A percentile compares a stretch with the other conserved stretches of the same genome.
phyloP scores from a whole-genome alignment of 2,797 vertebrate genomes.

The Danio choprae region DNA sequence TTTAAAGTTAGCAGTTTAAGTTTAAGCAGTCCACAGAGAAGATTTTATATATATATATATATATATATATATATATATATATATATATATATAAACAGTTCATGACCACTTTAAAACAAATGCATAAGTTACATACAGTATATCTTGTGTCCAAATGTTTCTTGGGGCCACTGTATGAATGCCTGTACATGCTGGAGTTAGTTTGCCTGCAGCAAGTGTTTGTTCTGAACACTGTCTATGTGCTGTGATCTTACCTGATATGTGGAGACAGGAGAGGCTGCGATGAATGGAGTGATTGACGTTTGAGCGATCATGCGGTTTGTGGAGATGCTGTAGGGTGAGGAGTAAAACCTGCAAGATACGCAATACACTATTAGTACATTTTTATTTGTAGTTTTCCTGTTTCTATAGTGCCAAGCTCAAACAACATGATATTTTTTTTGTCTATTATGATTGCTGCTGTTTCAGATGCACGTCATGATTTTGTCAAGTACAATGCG shows the following conservation, averaged over 20 bases:
- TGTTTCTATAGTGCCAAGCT: no score
- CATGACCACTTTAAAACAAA: neutral
- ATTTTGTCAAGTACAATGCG: no score
- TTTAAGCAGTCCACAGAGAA: no score
- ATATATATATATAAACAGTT: no score
- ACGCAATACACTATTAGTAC: slow-evolving; percentile 32
- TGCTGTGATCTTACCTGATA: slow-evolving; percentile 87
- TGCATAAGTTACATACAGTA: neutral
- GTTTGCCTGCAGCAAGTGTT: slow-evolving; percentile 27
- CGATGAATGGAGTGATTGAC: slow-evolving; percentile 98
- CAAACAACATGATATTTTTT: no score
- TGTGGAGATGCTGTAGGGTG: slow-evolving; percentile 98
- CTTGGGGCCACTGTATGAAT: neutral
- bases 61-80: no score
- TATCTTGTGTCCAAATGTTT: neutral
- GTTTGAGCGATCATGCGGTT: slow-evolving; percentile 99
- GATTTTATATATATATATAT: no score
- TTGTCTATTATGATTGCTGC: no score
- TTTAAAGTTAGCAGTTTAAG: no score
- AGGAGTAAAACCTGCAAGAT: slow-evolving; percentile 94
- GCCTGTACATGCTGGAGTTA: neutral
- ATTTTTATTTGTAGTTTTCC: neutral
- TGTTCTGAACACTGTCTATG: slow-evolving; percentile 49
- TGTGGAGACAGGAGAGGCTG: slow-evolving; percentile 98
- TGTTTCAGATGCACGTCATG: no score